A percentile compares a stretch with the other conserved stretches of the same genome.
Evolutionary conservation across 2,797 vertebrate genomes (phyloP).

Genomic region (Ispidina lecontei): DNA sequence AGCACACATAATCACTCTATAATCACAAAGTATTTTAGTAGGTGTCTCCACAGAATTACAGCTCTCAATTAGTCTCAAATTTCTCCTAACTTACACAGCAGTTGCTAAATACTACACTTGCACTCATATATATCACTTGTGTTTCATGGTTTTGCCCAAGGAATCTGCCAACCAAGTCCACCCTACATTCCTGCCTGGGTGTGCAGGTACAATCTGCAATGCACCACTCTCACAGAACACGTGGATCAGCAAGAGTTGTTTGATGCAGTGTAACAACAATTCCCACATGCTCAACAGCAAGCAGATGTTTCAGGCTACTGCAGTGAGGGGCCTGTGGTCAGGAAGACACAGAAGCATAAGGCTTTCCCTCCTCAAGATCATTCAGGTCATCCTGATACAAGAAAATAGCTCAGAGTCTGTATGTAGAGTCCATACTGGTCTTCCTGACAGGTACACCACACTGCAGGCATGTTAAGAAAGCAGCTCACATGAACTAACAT

Average conservation of each 20-base stretch:
- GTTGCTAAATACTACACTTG: background rate
- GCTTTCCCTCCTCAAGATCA: background rate
- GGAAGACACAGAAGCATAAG: background rate
- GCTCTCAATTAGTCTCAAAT: background rate
- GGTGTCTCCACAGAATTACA: background rate
- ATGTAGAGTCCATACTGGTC: background rate
- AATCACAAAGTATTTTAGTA: background rate
- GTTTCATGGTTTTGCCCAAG: accelerated
- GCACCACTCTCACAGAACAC: background rate
- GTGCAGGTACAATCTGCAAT: background rate
- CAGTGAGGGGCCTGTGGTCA: background rate
- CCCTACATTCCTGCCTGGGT: accelerated
- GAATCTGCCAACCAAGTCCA: background rate
- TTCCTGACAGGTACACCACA: background rate
- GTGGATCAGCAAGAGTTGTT: accelerated
- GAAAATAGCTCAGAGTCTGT: background rate
- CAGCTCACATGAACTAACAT: accelerated
- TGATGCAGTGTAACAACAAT: background rate
- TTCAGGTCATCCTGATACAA: background rate
- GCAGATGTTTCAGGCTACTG: background rate
- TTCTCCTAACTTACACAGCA: background rate
- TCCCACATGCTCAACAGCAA: background rate
- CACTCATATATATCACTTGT: accelerated
- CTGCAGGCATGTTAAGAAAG: background rate
- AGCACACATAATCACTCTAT: background rate